Base-by-base conservation (phyloP, 2,888 invertebrate species). In the Hofmannophila pseudospretella region DNA sequence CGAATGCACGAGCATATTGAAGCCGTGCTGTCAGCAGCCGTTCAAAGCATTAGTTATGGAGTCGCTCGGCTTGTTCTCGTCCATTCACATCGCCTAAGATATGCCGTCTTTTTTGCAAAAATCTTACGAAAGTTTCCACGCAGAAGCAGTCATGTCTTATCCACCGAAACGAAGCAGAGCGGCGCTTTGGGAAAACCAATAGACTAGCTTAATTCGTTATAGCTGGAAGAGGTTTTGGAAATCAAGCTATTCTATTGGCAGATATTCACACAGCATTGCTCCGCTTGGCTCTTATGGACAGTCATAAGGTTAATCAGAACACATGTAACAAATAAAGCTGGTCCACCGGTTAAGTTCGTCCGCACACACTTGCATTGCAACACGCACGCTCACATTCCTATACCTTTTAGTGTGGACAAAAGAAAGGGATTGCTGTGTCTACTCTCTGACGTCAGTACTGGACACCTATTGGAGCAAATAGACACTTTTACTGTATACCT, bases 381-480 rank as follows among this genome's bases (percentile, higher is more conserved):
- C 73, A 74, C 73, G 67, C 71, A 80, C 82, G 73, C 84, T 71
- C 67, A 78, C 79, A 84, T 80, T 82, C 82, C 79, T 85, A 80
- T 86, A 86, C 85, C 85, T 86, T 82, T 78, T 68, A 68, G 58
- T 79, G 84, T 73, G 84, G 81, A 74, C 73, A 78, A 78, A 82
- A 80, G 75, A 77, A 82, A 82, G 76, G 67, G 80, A 81, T 79
- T 79, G 81, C 76, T 67, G 79, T 78, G 75, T 79, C 78, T 79
- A 84, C 69, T 81, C 81, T 82, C 84, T 84, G 82, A 79, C 81
- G 71, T 86, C 85, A 86, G 85, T 78, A 85, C 85, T 67, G 85
- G 73, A 85, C 66, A 85, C 85, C 85, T 86, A 86, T 63, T 78
- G 77, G 79, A 69, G 79, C 67, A 84, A 78, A 84, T 73, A 70